phyloP scores from a whole-genome alignment of 1,140 invertebrate species.

The Saccostrea cuccullata region DNA sequence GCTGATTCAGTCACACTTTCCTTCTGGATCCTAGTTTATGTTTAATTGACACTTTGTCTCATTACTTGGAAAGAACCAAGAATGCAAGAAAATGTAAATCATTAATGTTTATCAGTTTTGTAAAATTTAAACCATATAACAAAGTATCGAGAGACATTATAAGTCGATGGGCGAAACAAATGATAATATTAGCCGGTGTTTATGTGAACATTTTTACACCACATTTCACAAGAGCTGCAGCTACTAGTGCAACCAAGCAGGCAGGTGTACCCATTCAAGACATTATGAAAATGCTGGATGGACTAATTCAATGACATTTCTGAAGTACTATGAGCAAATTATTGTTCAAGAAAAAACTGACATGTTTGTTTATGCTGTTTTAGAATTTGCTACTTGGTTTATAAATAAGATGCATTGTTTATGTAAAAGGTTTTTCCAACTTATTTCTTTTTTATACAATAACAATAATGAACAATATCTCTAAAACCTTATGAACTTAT shows the following conservation, averaged over 20 bases:
- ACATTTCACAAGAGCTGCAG: constrained; percentile 37
- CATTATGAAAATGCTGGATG: constrained; percentile 51
- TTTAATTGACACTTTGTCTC: too few relatives aligned
- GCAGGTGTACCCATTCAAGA: constrained; percentile 31
- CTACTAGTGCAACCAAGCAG: constrained; percentile 33
- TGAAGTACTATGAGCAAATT: constrained; percentile 35
- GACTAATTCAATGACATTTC: constrained; percentile 40
- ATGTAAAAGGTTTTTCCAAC: not conserved
- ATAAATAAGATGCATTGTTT: not conserved
- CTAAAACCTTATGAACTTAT: not conserved
- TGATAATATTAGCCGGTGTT: constrained; percentile 40
- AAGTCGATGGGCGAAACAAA: constrained; percentile 44
- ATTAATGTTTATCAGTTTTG: constrained; percentile 16
- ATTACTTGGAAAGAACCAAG: too few relatives aligned
- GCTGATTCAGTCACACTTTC: too few relatives aligned
- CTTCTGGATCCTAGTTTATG: too few relatives aligned
- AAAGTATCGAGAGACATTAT: constrained; percentile 33
- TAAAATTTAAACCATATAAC: constrained; percentile 43
- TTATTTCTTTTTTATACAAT: not conserved
- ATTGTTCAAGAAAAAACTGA: not conserved
- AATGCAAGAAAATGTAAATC: not conserved
- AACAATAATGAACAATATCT: not conserved
- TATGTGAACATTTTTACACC: constrained; percentile 23
- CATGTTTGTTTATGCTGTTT: not conserved
- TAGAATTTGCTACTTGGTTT: not conserved